Conservation (phyloP, 2,113 vertebrate genomes). For the Platanista minor region DNA sequence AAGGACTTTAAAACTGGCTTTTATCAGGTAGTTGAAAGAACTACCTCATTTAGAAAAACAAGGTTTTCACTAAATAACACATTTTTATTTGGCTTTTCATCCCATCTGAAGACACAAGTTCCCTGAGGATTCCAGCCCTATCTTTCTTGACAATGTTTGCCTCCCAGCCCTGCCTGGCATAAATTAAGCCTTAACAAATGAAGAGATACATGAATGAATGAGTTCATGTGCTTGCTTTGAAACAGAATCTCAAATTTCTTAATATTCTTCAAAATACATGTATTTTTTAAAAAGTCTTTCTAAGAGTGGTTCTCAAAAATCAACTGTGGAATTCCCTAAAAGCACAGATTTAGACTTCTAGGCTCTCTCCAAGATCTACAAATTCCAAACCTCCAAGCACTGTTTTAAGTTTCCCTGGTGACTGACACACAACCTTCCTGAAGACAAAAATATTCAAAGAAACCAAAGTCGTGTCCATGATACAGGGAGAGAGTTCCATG, state of each 20-base stretch:
- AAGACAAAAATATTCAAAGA: background rate
- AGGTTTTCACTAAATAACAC: background rate
- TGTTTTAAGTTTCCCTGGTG: background rate
- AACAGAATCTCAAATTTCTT: background rate
- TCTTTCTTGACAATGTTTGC: background rate
- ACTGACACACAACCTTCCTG: background rate
- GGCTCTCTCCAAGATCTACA: background rate
- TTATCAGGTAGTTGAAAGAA: background rate
- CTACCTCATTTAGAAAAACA: background rate
- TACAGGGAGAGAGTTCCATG: background rate
- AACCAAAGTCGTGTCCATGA: background rate
- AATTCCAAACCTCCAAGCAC: background rate
- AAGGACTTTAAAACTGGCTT: background rate
- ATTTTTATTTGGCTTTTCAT: background rate
- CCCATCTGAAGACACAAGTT: background rate
- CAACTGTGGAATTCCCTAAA: background rate
- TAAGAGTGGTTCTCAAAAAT: background rate
- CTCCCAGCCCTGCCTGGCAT: background rate
- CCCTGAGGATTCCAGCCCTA: background rate
- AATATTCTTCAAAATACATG: background rate
- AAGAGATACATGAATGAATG: background rate
- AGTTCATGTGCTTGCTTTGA: background rate
- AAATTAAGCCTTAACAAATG: background rate
- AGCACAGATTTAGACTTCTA: background rate
- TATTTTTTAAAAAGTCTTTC: background rate